Percentiles rank a stretch among this genome's conserved stretches.
phyloP scores from a whole-genome alignment of 37 sponge, comb jelly and placozoan genomes.

The Lycopodina hypogea region DNA sequence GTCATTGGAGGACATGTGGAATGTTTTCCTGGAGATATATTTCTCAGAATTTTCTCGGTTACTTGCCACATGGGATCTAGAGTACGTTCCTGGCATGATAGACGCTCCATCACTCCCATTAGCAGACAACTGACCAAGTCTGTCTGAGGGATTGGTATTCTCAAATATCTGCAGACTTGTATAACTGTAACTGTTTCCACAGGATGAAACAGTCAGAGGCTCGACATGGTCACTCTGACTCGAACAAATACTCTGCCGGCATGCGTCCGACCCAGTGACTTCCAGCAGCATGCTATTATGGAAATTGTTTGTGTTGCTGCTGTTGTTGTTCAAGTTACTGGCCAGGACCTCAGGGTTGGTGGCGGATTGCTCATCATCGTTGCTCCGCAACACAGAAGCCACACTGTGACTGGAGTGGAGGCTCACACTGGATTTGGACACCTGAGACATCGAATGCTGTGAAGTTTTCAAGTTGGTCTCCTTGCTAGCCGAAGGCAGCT shows the following conservation, averaged over 20 bases:
- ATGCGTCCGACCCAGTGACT: too few species aligned
- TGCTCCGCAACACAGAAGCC: conserved; percentile 1
- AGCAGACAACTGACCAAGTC: too few species aligned
- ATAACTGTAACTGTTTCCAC: neutral
- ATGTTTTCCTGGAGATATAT: neutral
- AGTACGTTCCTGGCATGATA: neutral
- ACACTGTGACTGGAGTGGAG: conserved; percentile 16
- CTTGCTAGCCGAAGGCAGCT: neutral
- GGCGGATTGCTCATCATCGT: neutral
- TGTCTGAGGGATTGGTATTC: neutral
- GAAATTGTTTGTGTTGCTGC: conserved; percentile 2
- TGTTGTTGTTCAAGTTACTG: conserved; percentile 20
- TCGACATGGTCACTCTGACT: too few species aligned
- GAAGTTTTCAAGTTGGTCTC: neutral
- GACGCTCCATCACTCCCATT: neutral
- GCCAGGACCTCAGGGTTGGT: neutral
- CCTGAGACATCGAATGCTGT: conserved; percentile 21
- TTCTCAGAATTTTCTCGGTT: neutral
- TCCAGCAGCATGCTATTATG: too few species aligned
- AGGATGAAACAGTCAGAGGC: too few species aligned
- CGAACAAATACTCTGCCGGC: too few species aligned
- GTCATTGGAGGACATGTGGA: conserved; percentile 17
- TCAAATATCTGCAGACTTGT: too few species aligned
- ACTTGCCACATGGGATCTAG: neutral
- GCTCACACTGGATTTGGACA: conserved; percentile 20